Conservation (phyloP, 2,888 invertebrate species). For the Pterobdella sp. region DNA sequence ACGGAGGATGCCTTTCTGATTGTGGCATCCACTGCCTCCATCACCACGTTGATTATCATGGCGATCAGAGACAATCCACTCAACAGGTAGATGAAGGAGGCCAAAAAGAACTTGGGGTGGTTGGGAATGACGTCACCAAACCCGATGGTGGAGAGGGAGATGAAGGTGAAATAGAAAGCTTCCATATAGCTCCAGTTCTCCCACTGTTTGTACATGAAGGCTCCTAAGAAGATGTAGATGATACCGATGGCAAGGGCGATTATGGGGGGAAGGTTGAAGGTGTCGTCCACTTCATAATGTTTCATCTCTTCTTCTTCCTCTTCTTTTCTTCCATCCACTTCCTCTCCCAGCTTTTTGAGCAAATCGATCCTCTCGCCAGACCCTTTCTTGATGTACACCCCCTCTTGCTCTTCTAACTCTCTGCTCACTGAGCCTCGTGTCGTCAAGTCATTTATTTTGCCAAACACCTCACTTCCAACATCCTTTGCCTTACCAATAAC, state of each 20-base stretch:
- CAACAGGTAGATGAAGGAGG: conserved; percentile 81
- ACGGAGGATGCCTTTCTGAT: conserved; percentile 42
- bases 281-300: conserved; percentile 53
- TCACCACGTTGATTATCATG: conserved; percentile 86
- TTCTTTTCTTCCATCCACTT: not conserved
- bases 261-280: conserved; percentile 86
- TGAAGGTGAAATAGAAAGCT: conserved; percentile 91
- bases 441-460: not conserved
- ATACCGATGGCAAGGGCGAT: conserved; percentile 75
- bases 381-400: not conserved
- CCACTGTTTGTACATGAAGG: conserved; percentile 60
- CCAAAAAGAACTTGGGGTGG: conserved; percentile 80
- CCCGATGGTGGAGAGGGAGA: conserved; percentile 94
- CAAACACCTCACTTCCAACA: not conserved
- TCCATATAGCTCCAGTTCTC: conserved; percentile 79
- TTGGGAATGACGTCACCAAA: conserved; percentile 82
- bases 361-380: not conserved
- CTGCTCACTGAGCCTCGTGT: not conserved
- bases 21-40: conserved; percentile 40
- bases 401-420: not conserved
- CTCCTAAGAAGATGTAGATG: conserved; percentile 77
- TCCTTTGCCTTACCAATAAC: conserved; percentile 2
- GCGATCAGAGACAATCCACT: conserved; percentile 89
- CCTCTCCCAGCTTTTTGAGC: not conserved
- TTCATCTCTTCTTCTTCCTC: conserved; percentile 14